phyloP scores from a whole-genome alignment of 1,140 invertebrate species.

The Pissodes strobi region DNA sequence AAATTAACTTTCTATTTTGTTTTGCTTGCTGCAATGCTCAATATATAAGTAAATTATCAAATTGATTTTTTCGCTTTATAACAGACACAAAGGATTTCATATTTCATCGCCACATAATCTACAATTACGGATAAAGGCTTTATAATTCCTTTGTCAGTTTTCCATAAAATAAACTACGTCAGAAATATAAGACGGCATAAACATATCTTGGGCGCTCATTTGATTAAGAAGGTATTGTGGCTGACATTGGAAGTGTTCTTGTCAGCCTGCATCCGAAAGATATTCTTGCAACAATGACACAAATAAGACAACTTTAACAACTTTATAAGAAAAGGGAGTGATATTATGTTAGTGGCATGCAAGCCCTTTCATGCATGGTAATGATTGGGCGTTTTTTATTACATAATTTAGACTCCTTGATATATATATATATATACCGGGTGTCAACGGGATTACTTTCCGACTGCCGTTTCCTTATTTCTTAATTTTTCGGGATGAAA shows the following conservation, averaged over 20 bases:
- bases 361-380: slow-evolving; percentile 3
- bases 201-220: slow-evolving; percentile 50
- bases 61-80: no score
- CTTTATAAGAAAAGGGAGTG: slow-evolving; percentile 1
- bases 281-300: slow-evolving; percentile 46
- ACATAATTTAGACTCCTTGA: no score
- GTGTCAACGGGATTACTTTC: no score
- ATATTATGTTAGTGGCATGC: background rate
- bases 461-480: no score
- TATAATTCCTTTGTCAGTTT: slow-evolving; percentile 38
- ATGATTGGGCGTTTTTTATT: no score
- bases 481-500: no score
- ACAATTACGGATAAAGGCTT: slow-evolving; percentile 35
- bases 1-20: no score
- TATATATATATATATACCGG: no score
- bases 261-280: slow-evolving; percentile 51
- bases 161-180: slow-evolving; percentile 45
- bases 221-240: slow-evolving; percentile 52
- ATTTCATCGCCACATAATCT: no score
- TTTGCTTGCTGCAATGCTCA: no score
- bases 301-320: slow-evolving; percentile 37
- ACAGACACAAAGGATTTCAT: no score
- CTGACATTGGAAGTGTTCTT: slow-evolving; percentile 51
- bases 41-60: no score
- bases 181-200: slow-evolving; percentile 47